These are phyloP conservation scores for Coecobrya sp. DNA, from an alignment of 2,888 invertebrate species.

Conservation along the genomic window DNA sequence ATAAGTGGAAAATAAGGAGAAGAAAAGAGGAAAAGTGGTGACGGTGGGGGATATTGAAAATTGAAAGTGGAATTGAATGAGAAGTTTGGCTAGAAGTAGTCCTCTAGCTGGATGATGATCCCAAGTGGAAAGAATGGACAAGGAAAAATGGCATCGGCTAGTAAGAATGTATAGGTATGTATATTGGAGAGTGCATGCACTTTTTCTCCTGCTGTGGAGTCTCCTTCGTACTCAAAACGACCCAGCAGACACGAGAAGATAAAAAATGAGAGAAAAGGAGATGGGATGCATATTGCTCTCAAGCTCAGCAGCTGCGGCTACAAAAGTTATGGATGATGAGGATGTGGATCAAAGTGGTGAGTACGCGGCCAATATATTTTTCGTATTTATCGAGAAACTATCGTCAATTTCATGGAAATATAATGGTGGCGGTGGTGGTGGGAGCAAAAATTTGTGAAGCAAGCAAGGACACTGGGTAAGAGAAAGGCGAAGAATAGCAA, in stretches of 20 bases:
- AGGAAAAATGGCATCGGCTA: conserved; percentile 41
- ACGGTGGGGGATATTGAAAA: conserved; percentile 56
- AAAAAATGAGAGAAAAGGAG: neutral
- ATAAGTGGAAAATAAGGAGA: conserved; percentile 38
- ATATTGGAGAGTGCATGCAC: conserved; percentile 6
- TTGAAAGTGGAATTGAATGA: conserved; percentile 69
- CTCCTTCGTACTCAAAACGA: neutral
- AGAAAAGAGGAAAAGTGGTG: neutral
- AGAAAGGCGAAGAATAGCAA: neutral
- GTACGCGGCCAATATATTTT: conserved; percentile 38
- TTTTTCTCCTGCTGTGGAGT: conserved; percentile 25
- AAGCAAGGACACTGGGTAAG: conserved; percentile 26
- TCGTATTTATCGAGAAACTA: conserved; percentile 36
- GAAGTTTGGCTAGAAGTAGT: conserved; percentile 7
- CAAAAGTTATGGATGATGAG: neutral
- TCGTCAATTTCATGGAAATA: neutral
- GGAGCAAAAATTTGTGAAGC: neutral
- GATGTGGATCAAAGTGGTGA: conserved; percentile 46
- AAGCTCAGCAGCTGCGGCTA: neutral
- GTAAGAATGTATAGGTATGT: neutral
- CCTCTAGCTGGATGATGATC: conserved; percentile 13
- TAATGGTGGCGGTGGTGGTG: neutral
- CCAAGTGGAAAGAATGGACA: conserved; percentile 63
- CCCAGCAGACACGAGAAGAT: neutral
- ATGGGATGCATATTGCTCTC: neutral